Base-by-base conservation (phyloP, 1,140 invertebrate genomes). In the Dufourea novaeangliae region DNA sequence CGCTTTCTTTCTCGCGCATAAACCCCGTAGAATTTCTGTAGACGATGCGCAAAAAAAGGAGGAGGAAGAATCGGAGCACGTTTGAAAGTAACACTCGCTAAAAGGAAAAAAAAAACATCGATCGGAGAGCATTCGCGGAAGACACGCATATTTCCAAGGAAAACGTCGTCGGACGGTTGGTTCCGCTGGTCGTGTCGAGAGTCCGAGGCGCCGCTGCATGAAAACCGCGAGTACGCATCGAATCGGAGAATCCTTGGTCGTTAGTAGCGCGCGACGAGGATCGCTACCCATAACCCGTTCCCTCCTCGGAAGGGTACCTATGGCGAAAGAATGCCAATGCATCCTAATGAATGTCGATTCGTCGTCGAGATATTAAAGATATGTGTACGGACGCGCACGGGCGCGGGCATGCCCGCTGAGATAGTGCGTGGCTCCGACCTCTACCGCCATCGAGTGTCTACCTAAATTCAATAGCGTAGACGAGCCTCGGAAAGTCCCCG, bases 341-440 rank as follows among this genome's bases (percentile, higher is more conserved):
- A 80, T 82, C 71, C 82, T 84, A 86, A 86, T 83, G 79, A 86
- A 86, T 75, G 68, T 79, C 76, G 84, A 87, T 80, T 80, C 79
- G 63, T 52, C 41, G 59, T 57, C 27, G 61, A 78, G 86, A 87
- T 80, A 80, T 86, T 67, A 76, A 84, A 69, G 78, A 84, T 80
- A 76, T n/a, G 80, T 25, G 64, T 59, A 44, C 39, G 63, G n/a
- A n/a, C 46, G 68, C 39, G 59, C 46, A 72, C 46, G 59, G 54
- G 52, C 32, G 29, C 56, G 44, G 52, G 68, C 67, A 62, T 54
- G 59, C 34, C 14, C 57, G 44, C 29, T 41, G 50, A 20, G 54
- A 57, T 6, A 22, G 39, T 64, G 37, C 59, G 46, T 59, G 62
- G 44, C 20, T 41, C 8, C 50, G 34, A 25, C 14, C 29, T 14